Base-by-base conservation (phyloP, 37 sponge, comb jelly and placozoan species). In the Theonella swinhoei region DNA sequence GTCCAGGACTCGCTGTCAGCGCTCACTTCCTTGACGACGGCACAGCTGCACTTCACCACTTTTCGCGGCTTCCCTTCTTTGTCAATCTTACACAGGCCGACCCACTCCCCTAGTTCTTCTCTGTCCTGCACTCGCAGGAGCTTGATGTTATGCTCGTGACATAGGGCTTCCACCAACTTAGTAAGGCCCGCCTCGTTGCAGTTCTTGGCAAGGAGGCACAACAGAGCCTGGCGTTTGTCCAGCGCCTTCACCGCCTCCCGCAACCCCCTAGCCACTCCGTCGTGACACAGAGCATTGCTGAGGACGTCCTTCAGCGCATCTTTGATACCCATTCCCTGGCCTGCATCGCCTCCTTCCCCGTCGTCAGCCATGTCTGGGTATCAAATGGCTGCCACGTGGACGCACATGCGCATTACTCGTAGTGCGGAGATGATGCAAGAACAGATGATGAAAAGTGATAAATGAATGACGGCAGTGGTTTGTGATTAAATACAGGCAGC, bases 41-140 rank as follows among this genome's bases (percentile, higher is more conserved):
- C 95, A 74, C 97, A 95, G 91, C 97, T 99, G 89, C 99, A 99
- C 72, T 95, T 92, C 59, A 99, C 99, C 23, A 99, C 89, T 71
- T 99, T 99, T 43, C 97, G 47, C 25, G 99, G 95, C 35, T 95
- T 96, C 39, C 99, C 99, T 30, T 97, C 97, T 75, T 89, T 94
- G 88, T 96, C 99, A 63, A 99, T 94, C 81, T 96, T 96, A 69
- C 99, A 99, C 29, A 99, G 90, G 2, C 99, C 99, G 19, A 93
- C 93, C 99, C 99, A 99, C 67, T 99, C 99, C 0, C 99, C 99
- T 0, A 99, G 92, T 37, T 96, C 88, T 74, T 87, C 93, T 43
- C 88, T 93, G 86, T 95, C 95, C 22, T 90, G 89, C 33, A 91
- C 92, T 81, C 85, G 89, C 65, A 99, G 87, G 23, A 99, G 81